Evolutionary conservation across 2,797 vertebrate genomes (phyloP).

Genomic region (Zenarchopterus dispar): DNA sequence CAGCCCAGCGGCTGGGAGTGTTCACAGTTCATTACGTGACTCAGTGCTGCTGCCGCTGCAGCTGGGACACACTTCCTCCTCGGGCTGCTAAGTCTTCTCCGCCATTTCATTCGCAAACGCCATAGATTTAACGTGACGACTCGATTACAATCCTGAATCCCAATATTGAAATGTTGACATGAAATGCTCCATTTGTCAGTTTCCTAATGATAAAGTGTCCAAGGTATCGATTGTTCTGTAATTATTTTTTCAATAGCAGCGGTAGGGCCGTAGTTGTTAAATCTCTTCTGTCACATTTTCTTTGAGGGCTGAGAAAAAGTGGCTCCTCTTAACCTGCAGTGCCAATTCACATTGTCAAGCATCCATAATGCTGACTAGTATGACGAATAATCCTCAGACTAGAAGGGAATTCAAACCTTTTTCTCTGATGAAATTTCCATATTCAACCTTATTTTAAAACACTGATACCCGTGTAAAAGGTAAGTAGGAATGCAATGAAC

Average conservation of each 20-base stretch:
- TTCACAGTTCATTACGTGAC: slow-evolving; percentile 51
- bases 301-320: slow-evolving; percentile 2
- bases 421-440: too few relatives aligned
- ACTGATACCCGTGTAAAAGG: too few relatives aligned
- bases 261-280: slow-evolving; percentile 6
- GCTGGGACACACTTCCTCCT: slow-evolving; percentile 19
- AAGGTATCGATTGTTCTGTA: slow-evolving; percentile 26
- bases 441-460: too few relatives aligned
- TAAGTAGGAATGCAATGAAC: too few relatives aligned
- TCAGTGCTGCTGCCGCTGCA: slow-evolving; percentile 23
- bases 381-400: too few relatives aligned
- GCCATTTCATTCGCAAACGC: slow-evolving; percentile 8
- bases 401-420: too few relatives aligned
- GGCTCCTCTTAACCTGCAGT: not conserved
- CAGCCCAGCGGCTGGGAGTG: slow-evolving; percentile 42
- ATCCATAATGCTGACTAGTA: not conserved
- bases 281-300: slow-evolving; percentile 3
- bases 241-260: slow-evolving; percentile 30
- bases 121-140: slow-evolving; percentile 37
- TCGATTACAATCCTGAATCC: slow-evolving; percentile 21
- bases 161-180: slow-evolving; percentile 26
- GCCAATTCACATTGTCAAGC: not conserved
- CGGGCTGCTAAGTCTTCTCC: slow-evolving; percentile 17
- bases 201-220: slow-evolving; percentile 1
- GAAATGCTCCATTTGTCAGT: not conserved